Base-by-base conservation (phyloP, 2,113 vertebrate species). In the Chiloscyllium plagiosum region DNA sequence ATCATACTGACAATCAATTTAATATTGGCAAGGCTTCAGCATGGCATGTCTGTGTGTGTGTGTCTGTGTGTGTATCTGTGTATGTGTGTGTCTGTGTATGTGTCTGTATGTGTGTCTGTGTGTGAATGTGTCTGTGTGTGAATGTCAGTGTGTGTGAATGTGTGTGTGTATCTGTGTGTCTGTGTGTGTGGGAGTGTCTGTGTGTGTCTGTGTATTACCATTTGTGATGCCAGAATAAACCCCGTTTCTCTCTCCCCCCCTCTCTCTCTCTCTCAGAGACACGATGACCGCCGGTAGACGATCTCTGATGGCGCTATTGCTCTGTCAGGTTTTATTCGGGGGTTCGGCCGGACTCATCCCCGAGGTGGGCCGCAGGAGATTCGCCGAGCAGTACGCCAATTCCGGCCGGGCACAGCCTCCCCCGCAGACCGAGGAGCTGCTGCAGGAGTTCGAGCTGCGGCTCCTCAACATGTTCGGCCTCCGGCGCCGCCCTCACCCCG, bases 281-380 rank as follows among this genome's bases (percentile, higher is more conserved):
- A 99, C 98, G 98, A 99, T 99, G 99, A 98, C 99, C 97, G 98
- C 98, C 97, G 98, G 98, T 98, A 98, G 98, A 98, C 98, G 98
- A 97, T 98, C 98, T 97, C 97, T 99, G 98, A 98, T 98, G 98
- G 98, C 98, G 98, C 98, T 99, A 98, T 98, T 99, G 98, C 98
- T 99, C 97, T 98, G 98, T 98, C 99, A 99, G 98, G 98, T 98
- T 98, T 97, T 99, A 98, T 98, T 99, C 97, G 98, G 98, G 97
- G 98, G 98, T 97, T 97, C 98, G 96, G 98, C 98, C 97, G 98
- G 98, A 96, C 98, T 99, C 96, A 98, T 99, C 97, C 99, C 99
- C 15, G 99, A 99, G 97, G 98, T 98, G 96, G 98, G 98, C 97
- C 98, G 98, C 96, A 98, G 98, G 97, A 99, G 98, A 95, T 98